A percentile compares a stretch with the other conserved stretches of the same genome.
Conservation (phyloP, 2,113 vertebrate species). For the Excalfactoria chinensis region DNA sequence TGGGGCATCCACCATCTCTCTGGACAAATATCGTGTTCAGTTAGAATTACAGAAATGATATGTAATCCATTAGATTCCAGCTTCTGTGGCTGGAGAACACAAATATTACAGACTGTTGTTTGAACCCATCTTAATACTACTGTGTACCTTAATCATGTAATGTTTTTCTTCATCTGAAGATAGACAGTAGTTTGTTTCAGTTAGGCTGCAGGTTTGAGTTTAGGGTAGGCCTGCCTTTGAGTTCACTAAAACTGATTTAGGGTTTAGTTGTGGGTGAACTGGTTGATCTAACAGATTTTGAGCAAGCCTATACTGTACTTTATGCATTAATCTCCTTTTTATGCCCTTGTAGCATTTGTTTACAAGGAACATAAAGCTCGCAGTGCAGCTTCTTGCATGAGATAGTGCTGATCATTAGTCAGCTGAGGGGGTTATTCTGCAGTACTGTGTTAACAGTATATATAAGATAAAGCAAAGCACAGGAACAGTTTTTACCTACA, state of each 20-base stretch:
- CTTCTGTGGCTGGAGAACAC: neutral
- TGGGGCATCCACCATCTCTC: too few relatives aligned
- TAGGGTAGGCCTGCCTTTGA: neutral
- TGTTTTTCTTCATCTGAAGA: neutral
- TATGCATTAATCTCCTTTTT: neutral
- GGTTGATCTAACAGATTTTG: neutral
- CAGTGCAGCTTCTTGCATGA: neutral
- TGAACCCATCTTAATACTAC: neutral
- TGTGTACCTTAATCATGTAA: neutral
- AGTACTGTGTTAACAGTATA: neutral
- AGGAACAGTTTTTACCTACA: neutral
- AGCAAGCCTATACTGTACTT: neutral
- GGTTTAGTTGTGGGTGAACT: neutral
- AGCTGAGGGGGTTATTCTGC: neutral
- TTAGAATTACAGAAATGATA: neutral
- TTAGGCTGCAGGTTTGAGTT: neutral
- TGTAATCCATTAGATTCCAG: neutral
- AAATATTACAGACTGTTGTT: neutral
- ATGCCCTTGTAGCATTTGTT: accelerated
- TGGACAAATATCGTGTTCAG: neutral
- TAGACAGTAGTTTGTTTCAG: neutral
- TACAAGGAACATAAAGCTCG: neutral
- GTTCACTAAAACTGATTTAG: neutral
- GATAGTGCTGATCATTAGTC: neutral
- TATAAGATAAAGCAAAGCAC: neutral